These are phyloP conservation scores for Leptinotarsa tumamoca DNA, from an alignment of 2,888 invertebrate genomes.

Conservation along the genomic window DNA sequence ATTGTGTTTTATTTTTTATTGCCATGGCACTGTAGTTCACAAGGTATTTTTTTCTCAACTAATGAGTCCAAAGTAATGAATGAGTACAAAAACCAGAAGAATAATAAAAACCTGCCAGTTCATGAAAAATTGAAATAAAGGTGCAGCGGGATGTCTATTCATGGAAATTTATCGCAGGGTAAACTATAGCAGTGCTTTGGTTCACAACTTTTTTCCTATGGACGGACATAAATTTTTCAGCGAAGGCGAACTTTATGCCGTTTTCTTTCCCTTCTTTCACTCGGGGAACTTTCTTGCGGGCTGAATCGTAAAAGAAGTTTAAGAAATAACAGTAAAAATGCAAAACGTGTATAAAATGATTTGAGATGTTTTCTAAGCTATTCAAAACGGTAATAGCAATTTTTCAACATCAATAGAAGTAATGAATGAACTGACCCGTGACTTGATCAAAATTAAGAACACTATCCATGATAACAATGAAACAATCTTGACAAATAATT, in stretches of 20 bases:
- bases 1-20: no score
- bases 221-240: constrained; percentile 24
- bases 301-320: constrained; percentile 8
- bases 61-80: no score
- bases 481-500: no score
- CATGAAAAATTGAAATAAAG: constrained; percentile 27
- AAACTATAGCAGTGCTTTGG: constrained; percentile 27
- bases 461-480: no score
- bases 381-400: background rate
- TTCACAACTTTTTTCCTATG: constrained; percentile 28
- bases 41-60: no score
- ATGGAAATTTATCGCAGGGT: constrained; percentile 24
- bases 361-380: background rate
- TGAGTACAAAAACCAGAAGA: constrained; percentile 1
- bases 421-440: no score
- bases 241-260: constrained; percentile 1
- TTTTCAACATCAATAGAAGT: no score
- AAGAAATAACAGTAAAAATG: constrained; percentile 6
- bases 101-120: constrained; percentile 23
- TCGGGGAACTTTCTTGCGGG: background rate
- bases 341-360: background rate
- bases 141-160: constrained; percentile 24
- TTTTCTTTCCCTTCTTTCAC: background rate
- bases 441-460: no score
- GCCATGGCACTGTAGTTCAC: no score